Evolutionary conservation across 2,797 vertebrate species (phyloP).

Genomic region (Numenius phaeopus): DNA sequence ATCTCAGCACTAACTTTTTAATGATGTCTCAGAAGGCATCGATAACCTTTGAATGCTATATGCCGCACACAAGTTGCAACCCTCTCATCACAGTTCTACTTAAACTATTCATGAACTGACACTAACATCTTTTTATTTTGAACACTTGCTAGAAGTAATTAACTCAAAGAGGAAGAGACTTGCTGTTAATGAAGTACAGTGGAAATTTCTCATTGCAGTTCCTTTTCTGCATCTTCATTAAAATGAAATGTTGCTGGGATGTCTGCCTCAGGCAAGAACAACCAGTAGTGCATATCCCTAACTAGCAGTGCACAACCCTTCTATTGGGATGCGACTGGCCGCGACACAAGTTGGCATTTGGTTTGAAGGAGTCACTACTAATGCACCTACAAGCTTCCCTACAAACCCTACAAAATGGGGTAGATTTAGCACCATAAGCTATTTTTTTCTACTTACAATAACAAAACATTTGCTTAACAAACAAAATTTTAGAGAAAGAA

Average conservation of each 20-base stretch:
- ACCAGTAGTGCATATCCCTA: background rate
- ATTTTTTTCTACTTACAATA: background rate
- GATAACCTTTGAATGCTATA: slow-evolving; percentile 14
- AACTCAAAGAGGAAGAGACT: background rate
- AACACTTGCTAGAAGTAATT: background rate
- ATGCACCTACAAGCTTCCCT: background rate
- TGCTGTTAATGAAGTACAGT: background rate
- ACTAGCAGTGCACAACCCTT: background rate
- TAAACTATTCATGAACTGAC: background rate
- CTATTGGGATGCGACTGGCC: background rate
- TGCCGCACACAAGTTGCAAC: background rate
- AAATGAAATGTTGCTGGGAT: background rate
- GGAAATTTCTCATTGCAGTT: background rate
- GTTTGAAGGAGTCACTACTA: background rate
- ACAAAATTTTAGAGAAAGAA: background rate
- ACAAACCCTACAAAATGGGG: background rate
- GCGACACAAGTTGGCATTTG: background rate
- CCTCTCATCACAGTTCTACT: background rate
- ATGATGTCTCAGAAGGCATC: slow-evolving; percentile 1
- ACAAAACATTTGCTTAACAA: background rate
- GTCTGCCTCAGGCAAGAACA: background rate
- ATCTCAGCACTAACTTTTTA: background rate
- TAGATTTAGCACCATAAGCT: background rate
- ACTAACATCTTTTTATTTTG: background rate
- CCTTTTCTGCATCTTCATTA: background rate